These are phyloP conservation scores for Cyprinella venusta DNA, from an alignment of 2,797 vertebrate genomes.

Conservation along the genomic window DNA sequence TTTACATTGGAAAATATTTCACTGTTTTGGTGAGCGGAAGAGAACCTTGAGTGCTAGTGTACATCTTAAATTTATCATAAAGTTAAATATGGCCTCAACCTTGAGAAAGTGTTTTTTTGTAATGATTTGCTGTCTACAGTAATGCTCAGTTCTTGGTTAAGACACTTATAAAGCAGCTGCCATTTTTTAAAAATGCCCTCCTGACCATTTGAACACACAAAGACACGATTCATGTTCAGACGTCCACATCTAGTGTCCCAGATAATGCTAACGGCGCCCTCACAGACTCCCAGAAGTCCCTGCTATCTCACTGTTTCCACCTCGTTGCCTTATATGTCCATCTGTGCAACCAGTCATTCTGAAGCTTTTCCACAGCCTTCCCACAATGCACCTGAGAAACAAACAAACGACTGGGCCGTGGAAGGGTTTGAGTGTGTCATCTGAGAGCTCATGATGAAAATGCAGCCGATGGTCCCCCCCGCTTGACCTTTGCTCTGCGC, in stretches of 20 bases:
- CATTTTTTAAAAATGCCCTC: too few species aligned
- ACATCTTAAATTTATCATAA: too few species aligned
- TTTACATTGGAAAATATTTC: too few species aligned
- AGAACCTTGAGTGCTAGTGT: too few species aligned
- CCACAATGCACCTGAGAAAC: conserved; percentile 28
- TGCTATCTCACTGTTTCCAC: neutral
- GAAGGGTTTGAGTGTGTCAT: conserved; percentile 45
- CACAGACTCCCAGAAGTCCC: neutral
- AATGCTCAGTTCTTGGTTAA: too few species aligned
- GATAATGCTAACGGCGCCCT: neutral
- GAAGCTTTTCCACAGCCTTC: conserved; percentile 47
- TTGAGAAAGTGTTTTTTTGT: too few species aligned
- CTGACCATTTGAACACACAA: neutral
- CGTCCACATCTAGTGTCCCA: too few species aligned
- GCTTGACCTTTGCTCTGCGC: conserved; percentile 62
- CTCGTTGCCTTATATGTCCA: conserved; percentile 34
- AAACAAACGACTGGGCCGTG: conserved; percentile 2
- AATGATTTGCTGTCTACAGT: too few species aligned
- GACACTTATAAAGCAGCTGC: too few species aligned
- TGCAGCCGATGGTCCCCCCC: conserved; percentile 39
- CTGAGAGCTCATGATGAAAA: conserved; percentile 21
- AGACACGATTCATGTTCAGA: neutral
- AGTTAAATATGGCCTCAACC: too few species aligned
- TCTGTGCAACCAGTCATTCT: conserved; percentile 35
- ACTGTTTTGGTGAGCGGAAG: too few species aligned